phyloP scores from a whole-genome alignment of 2,888 invertebrate species.

The Busseola fusca region DNA sequence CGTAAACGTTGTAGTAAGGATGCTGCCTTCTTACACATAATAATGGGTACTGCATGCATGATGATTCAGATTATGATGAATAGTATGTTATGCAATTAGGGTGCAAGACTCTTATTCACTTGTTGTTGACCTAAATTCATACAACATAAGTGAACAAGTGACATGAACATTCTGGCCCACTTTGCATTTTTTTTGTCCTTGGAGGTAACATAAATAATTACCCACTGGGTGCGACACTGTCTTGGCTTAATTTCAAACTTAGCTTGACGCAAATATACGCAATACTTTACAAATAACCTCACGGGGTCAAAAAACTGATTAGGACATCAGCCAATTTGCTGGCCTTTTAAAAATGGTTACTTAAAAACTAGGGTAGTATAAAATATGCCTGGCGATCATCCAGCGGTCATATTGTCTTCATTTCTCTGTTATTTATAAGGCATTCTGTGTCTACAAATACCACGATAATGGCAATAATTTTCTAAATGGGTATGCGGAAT shows the following conservation, averaged over 20 bases:
- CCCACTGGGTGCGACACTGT: background rate
- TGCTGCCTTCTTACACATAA: too few species aligned
- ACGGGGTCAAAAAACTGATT: slow-evolving; percentile 52
- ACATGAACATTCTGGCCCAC: background rate
- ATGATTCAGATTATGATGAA: too few species aligned
- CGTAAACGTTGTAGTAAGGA: too few species aligned
- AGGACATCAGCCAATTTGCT: slow-evolving; percentile 47
- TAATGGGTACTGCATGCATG: too few species aligned
- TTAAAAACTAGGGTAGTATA: slow-evolving; percentile 11
- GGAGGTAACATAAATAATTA: background rate
- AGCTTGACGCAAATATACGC: slow-evolving; percentile 13
- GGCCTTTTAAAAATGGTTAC: slow-evolving; percentile 32
- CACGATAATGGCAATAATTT: slow-evolving; percentile 22
- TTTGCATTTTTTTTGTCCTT: background rate
- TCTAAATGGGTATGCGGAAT: slow-evolving; percentile 7
- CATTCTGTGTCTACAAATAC: slow-evolving; percentile 27
- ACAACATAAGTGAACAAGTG: background rate
- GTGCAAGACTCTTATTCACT: too few species aligned
- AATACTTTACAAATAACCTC: slow-evolving; percentile 5
- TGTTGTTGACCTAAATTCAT: too few species aligned
- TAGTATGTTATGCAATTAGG: too few species aligned
- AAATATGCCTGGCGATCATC: slow-evolving; percentile 50
- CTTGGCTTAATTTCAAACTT: slow-evolving; percentile 39
- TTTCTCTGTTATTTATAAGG: slow-evolving; percentile 7
- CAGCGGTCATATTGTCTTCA: slow-evolving; percentile 30